A percentile compares a stretch with the other conserved stretches of the same genome.
phyloP scores from a whole-genome alignment of 2,113 vertebrate genomes.

The Dipodomys stephensi region DNA sequence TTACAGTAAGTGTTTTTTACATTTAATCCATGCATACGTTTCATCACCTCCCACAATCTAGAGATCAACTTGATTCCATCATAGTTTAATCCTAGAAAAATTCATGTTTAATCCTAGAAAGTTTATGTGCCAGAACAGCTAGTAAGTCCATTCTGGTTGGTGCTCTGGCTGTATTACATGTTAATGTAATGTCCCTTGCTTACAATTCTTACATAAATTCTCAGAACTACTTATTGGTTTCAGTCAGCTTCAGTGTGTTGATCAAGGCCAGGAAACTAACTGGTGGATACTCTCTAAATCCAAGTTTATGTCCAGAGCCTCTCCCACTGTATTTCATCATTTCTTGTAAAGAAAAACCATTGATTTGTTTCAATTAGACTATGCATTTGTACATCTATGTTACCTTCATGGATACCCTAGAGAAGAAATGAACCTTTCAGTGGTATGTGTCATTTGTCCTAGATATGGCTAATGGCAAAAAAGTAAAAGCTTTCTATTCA shows the following conservation, averaged over 20 bases:
- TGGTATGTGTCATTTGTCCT: neutral
- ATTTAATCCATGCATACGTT: neutral
- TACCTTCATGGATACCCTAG: neutral
- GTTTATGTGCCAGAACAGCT: neutral
- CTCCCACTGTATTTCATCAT: neutral
- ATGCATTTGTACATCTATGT: neutral
- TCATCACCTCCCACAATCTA: neutral
- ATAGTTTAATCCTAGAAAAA: neutral
- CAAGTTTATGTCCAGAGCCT: neutral
- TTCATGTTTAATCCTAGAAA: neutral
- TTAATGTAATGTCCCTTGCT: neutral
- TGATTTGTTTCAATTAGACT: neutral
- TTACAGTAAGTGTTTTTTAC: neutral
- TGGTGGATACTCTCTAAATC: neutral
- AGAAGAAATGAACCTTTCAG: neutral
- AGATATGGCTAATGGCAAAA: neutral
- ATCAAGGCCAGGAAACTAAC: neutral
- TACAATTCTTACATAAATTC: neutral
- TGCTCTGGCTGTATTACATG: neutral
- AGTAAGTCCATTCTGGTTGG: neutral
- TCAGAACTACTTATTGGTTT: neutral
- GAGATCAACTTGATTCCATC: neutral
- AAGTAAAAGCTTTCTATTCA: neutral
- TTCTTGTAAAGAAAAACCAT: neutral
- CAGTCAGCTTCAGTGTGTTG: neutral